Conservation (phyloP, 2,113 vertebrate genomes). For the Jaculus jaculus region DNA sequence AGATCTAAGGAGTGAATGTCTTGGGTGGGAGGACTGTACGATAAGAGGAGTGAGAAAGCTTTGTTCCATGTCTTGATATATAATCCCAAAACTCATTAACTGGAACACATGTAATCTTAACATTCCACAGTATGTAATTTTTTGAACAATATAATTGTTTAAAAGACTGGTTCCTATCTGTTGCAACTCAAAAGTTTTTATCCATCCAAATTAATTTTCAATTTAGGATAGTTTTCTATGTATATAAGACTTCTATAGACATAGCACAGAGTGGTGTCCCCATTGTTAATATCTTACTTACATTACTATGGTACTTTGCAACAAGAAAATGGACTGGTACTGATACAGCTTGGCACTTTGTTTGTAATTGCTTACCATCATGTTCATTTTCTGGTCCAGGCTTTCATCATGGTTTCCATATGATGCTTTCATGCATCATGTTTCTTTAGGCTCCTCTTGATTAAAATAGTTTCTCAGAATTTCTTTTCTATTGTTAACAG, state of each 20-base stretch:
- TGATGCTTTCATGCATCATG: neutral
- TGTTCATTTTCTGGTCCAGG: neutral
- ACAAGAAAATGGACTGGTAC: neutral
- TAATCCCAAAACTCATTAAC: neutral
- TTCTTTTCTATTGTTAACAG: neutral
- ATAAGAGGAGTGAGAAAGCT: neutral
- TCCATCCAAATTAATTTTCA: constrained; percentile 9
- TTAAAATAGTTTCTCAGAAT: neutral
- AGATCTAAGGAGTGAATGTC: neutral
- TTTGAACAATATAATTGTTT: neutral
- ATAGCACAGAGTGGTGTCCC: neutral
- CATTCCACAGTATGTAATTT: neutral
- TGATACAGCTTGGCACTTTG: neutral
- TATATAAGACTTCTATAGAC: neutral
- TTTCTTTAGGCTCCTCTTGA: neutral
- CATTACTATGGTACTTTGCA: neutral
- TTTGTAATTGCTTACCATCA: neutral
- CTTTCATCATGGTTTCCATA: neutral
- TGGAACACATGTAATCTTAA: neutral
- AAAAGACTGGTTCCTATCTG: neutral
- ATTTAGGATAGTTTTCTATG: neutral
- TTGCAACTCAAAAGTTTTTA: neutral
- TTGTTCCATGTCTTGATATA: neutral
- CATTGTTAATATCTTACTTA: neutral
- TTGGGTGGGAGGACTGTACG: neutral